Evolutionary conservation across 2,888 invertebrate species (phyloP).

Genomic region (Erpobdella octoculata): DNA sequence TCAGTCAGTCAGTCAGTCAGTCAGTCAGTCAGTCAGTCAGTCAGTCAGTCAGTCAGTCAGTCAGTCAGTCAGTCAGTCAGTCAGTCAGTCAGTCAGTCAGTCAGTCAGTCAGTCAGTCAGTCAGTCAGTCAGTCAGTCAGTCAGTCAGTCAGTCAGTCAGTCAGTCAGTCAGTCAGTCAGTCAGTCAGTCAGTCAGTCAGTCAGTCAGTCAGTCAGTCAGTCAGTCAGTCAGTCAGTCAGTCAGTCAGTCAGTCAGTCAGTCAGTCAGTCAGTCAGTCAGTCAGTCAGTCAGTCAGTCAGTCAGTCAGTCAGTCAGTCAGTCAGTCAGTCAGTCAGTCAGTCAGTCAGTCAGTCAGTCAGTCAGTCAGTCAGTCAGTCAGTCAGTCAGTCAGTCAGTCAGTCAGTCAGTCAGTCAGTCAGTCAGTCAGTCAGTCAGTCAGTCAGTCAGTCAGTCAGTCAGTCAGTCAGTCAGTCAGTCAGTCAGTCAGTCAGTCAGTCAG

Average conservation of each 20-base stretch:
- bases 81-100: not conserved
- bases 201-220: not conserved
- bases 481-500: slow-evolving; percentile 1
- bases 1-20: not conserved
- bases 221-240: slow-evolving; percentile 3
- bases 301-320: slow-evolving; percentile 1
- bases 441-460: slow-evolving; percentile 1
- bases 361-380: slow-evolving; percentile 1
- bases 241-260: not conserved
- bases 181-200: slow-evolving; percentile 11
- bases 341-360: slow-evolving; percentile 1
- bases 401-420: slow-evolving; percentile 1
- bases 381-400: slow-evolving; percentile 1
- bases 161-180: slow-evolving; percentile 6
- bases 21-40: not conserved
- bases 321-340: slow-evolving; percentile 1
- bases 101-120: slow-evolving; percentile 1
- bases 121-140: slow-evolving; percentile 8
- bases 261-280: not conserved
- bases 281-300: not conserved
- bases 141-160: slow-evolving; percentile 8
- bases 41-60: not conserved
- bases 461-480: slow-evolving; percentile 1
- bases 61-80: not conserved
- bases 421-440: slow-evolving; percentile 1